Percentiles rank a stretch among this genome's conserved stretches.
These are phyloP conservation scores for Zaprionus tsacasi DNA, from an alignment of 1,140 invertebrate species.

Conservation along the genomic window DNA sequence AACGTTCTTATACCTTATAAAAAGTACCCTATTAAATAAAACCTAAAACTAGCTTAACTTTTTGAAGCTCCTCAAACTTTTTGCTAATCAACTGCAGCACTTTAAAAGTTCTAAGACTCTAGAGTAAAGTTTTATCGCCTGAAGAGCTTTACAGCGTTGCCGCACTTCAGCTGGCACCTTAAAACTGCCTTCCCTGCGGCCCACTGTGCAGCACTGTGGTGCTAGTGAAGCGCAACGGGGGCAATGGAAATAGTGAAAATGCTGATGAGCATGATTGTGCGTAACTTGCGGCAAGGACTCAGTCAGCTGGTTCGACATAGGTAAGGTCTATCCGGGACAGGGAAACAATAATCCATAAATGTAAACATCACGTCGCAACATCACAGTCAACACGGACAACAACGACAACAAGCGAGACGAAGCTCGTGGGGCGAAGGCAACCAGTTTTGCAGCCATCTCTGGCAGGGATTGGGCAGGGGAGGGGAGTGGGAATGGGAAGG, in stretches of 20 bases:
- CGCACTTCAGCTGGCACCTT: background rate
- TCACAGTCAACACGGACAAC: conserved; percentile 51
- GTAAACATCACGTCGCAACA: conserved; percentile 80
- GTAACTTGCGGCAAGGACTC: conserved; percentile 56
- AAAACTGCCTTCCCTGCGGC: background rate
- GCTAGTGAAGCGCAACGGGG: conserved; percentile 23
- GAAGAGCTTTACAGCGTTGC: conserved; percentile 7
- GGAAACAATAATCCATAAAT: conserved; percentile 82
- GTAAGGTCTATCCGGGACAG: too few relatives aligned
- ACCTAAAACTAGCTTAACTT: background rate
- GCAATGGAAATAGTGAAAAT: conserved; percentile 27
- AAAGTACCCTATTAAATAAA: too few relatives aligned
- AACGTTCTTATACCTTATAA: background rate
- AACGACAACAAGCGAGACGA: conserved; percentile 45
- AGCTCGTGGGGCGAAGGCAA: background rate
- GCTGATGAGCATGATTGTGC: conserved; percentile 76
- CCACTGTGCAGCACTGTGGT: conserved; percentile 29
- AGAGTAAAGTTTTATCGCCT: background rate
- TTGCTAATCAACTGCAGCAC: background rate
- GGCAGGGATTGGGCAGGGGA: conserved; percentile 10
- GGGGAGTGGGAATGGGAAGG: conserved; percentile 12
- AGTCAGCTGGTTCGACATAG: conserved; percentile 48
- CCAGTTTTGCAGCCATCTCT: background rate
- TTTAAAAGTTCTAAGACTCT: background rate
- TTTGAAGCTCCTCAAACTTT: background rate